A percentile compares a stretch with the other conserved stretches of the same genome.
phyloP scores from a whole-genome alignment of 2,797 vertebrate species.

The Sebastes trivittatus region DNA sequence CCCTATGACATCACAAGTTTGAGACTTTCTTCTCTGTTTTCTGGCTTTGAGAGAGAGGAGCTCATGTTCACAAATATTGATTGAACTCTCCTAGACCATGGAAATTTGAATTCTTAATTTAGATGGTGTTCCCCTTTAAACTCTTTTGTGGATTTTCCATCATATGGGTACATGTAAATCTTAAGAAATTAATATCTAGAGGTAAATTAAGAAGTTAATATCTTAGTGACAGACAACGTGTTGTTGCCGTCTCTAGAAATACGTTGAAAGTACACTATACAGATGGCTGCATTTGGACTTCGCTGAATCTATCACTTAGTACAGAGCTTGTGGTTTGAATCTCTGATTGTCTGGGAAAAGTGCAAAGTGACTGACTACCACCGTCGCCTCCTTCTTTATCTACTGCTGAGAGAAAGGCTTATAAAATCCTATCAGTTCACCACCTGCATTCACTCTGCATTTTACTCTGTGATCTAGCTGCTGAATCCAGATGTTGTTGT shows the following conservation, averaged over 20 bases:
- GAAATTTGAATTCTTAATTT: background rate
- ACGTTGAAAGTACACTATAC: too few relatives aligned
- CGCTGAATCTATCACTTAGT: background rate
- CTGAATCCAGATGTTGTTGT: constrained; percentile 33
- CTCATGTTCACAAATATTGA: too few relatives aligned
- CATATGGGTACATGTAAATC: background rate
- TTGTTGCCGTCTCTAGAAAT: background rate
- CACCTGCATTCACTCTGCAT: background rate
- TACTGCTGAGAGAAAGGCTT: background rate
- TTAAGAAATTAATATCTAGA: background rate
- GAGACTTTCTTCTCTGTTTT: background rate
- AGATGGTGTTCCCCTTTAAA: background rate
- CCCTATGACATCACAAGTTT: background rate
- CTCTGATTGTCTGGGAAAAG: background rate
- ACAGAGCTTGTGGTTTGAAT: background rate
- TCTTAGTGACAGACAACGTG: background rate
- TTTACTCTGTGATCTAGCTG: background rate
- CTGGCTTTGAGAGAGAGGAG: background rate
- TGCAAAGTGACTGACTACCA: background rate
- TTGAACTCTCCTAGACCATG: too few relatives aligned
- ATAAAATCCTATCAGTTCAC: background rate
- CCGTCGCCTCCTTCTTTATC: background rate
- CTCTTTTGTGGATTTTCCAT: background rate
- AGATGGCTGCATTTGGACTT: background rate
- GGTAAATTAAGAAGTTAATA: background rate